Evolutionary conservation across 2,113 vertebrate genomes (phyloP).

Genomic region (Laticauda colubrina): DNA sequence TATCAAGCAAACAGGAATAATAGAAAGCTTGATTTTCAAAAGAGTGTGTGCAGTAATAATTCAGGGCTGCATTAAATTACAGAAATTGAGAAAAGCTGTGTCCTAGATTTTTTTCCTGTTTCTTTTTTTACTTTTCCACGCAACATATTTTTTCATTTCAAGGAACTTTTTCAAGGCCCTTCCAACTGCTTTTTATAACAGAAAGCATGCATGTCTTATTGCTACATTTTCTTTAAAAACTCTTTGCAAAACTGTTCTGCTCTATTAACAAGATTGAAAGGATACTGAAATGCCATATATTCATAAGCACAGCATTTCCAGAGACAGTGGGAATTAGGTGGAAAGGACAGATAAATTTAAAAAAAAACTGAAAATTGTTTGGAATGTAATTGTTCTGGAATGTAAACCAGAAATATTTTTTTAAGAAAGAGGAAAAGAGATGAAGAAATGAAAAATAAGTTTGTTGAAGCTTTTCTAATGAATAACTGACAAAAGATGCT

Average conservation of each 20-base stretch:
- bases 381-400: conserved; percentile 24
- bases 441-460: not conserved
- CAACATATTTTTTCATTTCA: conserved; percentile 53
- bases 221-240: conserved; percentile 46
- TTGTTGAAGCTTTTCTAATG: not conserved
- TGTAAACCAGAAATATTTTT: conserved; percentile 58
- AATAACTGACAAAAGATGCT: not conserved
- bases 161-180: not conserved
- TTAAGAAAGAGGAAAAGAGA: not conserved
- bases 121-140: conserved; percentile 17
- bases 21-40: conserved; percentile 63
- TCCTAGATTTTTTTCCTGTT: conserved; percentile 42
- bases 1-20: conserved; percentile 44
- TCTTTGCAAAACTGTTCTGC: conserved; percentile 49
- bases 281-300: conserved; percentile 57
- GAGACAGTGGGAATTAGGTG: not conserved
- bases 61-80: conserved; percentile 67
- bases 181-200: conserved; percentile 32
- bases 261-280: conserved; percentile 63
- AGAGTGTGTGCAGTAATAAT: conserved; percentile 62
- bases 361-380: conserved; percentile 39
- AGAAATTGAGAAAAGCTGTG: conserved; percentile 72
- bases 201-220: conserved; percentile 51
- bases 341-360: conserved; percentile 26
- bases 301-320: conserved; percentile 31